These are phyloP conservation scores for Chrysopilus asiliformis DNA, from an alignment of 2,888 invertebrate species.

Conservation along the genomic window DNA sequence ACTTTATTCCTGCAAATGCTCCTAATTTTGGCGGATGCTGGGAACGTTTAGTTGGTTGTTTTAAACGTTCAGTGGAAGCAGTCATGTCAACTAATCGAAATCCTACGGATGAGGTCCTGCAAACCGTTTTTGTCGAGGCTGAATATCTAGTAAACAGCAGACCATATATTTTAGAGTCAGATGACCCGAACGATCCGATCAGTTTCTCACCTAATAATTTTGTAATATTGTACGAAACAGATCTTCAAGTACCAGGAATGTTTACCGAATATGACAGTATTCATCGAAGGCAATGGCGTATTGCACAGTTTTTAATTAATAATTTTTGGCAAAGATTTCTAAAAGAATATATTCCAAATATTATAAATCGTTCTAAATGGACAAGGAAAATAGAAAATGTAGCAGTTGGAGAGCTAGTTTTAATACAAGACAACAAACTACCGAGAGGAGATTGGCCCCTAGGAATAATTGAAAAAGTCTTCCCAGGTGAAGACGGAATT, in stretches of 20 bases:
- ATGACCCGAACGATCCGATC: slow-evolving; percentile 7
- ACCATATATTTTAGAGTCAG: background rate
- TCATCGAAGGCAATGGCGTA: slow-evolving; percentile 7
- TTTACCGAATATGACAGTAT: slow-evolving; percentile 2
- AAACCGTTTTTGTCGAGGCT: background rate
- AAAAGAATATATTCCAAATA: slow-evolving; percentile 3
- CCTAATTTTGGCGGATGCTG: slow-evolving; percentile 20
- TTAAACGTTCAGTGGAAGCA: slow-evolving; percentile 14
- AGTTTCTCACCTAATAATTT: slow-evolving; percentile 6
- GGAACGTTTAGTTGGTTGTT: slow-evolving; percentile 17
- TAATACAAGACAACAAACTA: slow-evolving; percentile 3
- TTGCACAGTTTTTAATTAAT: too few species aligned
- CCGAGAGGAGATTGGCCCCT: slow-evolving; percentile 9
- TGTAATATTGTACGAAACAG: slow-evolving; percentile 3
- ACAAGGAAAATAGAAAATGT: slow-evolving; percentile 3
- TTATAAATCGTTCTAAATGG: slow-evolving; percentile 10
- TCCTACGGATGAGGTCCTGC: slow-evolving; percentile 15
- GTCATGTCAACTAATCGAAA: slow-evolving; percentile 11
- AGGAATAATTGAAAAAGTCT: slow-evolving; percentile 6
- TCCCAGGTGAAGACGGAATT: slow-evolving; percentile 6
- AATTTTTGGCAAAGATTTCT: slow-evolving; percentile 11
- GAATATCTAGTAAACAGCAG: background rate
- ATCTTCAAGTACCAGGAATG: slow-evolving; percentile 4
- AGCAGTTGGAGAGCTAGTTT: slow-evolving; percentile 6
- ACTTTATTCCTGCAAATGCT: slow-evolving; percentile 16